Conservation (phyloP, 2,888 invertebrate species). For the Polydrusus tereticollis region DNA sequence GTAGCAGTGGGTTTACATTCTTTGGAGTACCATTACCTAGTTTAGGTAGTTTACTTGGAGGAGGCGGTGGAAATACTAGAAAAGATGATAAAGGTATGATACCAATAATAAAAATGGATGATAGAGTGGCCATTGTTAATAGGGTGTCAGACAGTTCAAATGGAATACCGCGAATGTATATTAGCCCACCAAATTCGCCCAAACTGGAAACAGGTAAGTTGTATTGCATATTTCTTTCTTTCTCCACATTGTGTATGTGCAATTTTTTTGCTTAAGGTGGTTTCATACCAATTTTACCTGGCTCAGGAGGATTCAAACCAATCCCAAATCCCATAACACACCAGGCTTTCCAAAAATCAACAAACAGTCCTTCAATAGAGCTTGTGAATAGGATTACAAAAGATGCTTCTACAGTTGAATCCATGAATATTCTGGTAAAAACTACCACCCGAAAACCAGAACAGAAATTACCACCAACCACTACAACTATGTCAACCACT, state of each 20-base stretch:
- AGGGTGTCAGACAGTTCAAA: slow-evolving; percentile 42
- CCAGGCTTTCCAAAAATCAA: slow-evolving; percentile 6
- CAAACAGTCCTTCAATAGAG: neutral
- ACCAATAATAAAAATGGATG: slow-evolving; percentile 51
- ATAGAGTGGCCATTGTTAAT: slow-evolving; percentile 63
- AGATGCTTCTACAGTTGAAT: slow-evolving; percentile 17
- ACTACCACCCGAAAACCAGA: neutral
- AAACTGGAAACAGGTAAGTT: slow-evolving; percentile 42
- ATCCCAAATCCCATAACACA: slow-evolving; percentile 60
- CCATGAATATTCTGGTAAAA: neutral
- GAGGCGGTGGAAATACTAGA: slow-evolving; percentile 59
- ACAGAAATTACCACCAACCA: slow-evolving; percentile 14
- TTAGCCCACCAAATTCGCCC: slow-evolving; percentile 31
- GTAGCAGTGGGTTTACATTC: slow-evolving; percentile 80
- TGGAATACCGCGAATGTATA: slow-evolving; percentile 1
- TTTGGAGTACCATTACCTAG: slow-evolving; percentile 87
- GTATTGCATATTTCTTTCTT: too few relatives aligned
- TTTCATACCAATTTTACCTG: slow-evolving; percentile 82
- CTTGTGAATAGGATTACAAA: neutral
- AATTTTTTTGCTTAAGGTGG: slow-evolving; percentile 70
- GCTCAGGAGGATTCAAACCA: slow-evolving; percentile 81
- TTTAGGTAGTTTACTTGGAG: slow-evolving; percentile 73
- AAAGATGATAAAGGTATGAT: neutral
- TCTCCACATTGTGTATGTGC: neutral
- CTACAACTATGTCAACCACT: slow-evolving; percentile 16